Conservation (phyloP, 1,140 invertebrate genomes). For the Drosophila bifasciata region DNA sequence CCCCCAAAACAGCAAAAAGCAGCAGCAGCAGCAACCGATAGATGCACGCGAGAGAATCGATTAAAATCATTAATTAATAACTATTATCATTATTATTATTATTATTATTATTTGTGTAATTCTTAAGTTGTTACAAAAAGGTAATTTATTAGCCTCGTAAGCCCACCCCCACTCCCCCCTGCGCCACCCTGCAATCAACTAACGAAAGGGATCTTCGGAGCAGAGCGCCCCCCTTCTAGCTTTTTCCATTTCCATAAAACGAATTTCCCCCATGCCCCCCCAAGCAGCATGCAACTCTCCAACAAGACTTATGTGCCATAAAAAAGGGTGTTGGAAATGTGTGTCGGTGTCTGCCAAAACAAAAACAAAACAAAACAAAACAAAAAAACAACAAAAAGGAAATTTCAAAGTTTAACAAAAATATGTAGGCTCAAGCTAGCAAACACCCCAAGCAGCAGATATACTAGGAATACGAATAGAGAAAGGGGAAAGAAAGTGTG, state of each 20-base stretch:
- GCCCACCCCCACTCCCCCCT: constrained; percentile 37
- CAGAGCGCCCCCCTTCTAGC: constrained; percentile 46
- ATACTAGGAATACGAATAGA: constrained; percentile 10
- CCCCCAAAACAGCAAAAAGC: constrained; percentile 3
- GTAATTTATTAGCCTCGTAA: constrained; percentile 73
- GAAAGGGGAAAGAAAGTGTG: background rate
- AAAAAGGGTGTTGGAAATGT: constrained; percentile 54
- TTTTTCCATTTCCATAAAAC: constrained; percentile 52
- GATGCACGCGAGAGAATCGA: constrained; percentile 47
- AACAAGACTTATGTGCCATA: constrained; percentile 79
- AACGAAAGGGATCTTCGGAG: constrained; percentile 32
- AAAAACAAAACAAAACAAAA: constrained; percentile 10
- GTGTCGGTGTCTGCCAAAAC: constrained; percentile 17
- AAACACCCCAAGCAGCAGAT: constrained; percentile 30
- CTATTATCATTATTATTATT: constrained; percentile 62
- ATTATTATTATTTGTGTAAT: constrained; percentile 74
- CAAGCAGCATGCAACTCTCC: constrained; percentile 38
- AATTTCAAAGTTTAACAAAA: constrained; percentile 13
- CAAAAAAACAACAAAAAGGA: constrained; percentile 9
- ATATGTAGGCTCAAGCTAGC: constrained; percentile 48
- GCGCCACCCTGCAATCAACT: constrained; percentile 55
- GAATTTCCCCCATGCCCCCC: constrained; percentile 55
- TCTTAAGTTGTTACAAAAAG: constrained; percentile 71
- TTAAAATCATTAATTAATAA: constrained; percentile 65
- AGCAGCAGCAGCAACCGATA: constrained; percentile 21